Evolutionary conservation across 2,888 invertebrate genomes (phyloP).

Genomic region (Cremastinae sp.): DNA sequence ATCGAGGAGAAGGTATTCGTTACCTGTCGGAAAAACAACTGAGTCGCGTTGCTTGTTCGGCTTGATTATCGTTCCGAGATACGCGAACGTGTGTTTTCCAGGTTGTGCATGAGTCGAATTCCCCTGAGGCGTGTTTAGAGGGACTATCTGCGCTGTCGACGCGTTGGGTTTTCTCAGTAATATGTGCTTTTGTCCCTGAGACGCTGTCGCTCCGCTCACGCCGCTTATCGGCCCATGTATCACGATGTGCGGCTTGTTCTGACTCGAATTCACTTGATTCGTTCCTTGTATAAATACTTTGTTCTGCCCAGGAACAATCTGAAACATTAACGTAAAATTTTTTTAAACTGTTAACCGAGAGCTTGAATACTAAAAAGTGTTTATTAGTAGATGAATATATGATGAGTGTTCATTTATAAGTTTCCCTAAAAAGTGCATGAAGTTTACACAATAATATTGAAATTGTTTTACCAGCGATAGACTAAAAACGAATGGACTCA

Average conservation of each 20-base stretch:
- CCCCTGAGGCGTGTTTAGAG: constrained; percentile 72
- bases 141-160: constrained; percentile 77
- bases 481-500: too few species aligned
- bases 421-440: too few species aligned
- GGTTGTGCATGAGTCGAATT: constrained; percentile 71
- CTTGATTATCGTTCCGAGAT: constrained; percentile 77
- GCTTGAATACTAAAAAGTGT: not conserved
- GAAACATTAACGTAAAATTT: constrained; percentile 8
- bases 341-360: not conserved
- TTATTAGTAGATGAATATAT: too few species aligned
- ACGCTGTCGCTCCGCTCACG: constrained; percentile 44
- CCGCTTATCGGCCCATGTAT: constrained; percentile 72
- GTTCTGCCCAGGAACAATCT: constrained; percentile 74
- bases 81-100: constrained; percentile 78
- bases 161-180: constrained; percentile 74
- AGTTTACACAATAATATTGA: too few species aligned
- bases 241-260: constrained; percentile 74
- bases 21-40: constrained; percentile 76
- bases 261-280: constrained; percentile 71
- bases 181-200: constrained; percentile 76
- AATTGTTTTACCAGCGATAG: too few species aligned
- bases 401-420: too few species aligned
- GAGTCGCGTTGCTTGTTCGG: constrained; percentile 75
- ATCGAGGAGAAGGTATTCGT: constrained; percentile 40
- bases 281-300: constrained; percentile 76